A percentile compares a stretch with the other conserved stretches of the same genome.
Conservation (phyloP, 2,113 vertebrate species). For the Lichenostomus cassidix region DNA sequence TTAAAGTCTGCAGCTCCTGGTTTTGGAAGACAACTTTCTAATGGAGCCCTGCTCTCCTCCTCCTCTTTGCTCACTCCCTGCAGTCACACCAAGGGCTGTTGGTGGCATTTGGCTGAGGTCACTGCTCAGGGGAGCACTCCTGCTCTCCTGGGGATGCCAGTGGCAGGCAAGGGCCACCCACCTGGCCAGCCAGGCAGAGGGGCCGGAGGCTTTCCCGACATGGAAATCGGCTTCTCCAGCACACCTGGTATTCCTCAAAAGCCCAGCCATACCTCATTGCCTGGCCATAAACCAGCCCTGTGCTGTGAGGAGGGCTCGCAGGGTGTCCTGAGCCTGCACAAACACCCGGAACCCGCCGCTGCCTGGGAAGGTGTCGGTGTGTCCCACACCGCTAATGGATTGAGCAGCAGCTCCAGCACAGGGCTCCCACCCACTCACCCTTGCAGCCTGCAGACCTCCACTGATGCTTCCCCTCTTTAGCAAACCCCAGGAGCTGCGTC, state of each 20-base stretch:
- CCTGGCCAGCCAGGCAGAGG: background rate
- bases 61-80: accelerated
- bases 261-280: background rate
- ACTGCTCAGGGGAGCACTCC: accelerated
- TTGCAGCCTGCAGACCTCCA: background rate
- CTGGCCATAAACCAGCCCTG: background rate
- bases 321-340: background rate
- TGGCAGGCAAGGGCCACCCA: background rate
- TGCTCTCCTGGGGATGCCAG: background rate
- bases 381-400: background rate
- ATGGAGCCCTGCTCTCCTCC: background rate
- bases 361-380: background rate
- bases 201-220: accelerated
- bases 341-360: background rate
- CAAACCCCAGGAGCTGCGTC: background rate
- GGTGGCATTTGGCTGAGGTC: background rate
- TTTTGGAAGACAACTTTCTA: background rate
- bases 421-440: background rate
- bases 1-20: background rate
- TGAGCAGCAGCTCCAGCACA: background rate
- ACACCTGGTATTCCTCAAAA: background rate
- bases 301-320: background rate
- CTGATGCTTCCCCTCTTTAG: background rate
- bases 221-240: background rate
- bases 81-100: accelerated